phyloP scores from a whole-genome alignment of 2,113 vertebrate genomes.

The Collichthys lucidus region DNA sequence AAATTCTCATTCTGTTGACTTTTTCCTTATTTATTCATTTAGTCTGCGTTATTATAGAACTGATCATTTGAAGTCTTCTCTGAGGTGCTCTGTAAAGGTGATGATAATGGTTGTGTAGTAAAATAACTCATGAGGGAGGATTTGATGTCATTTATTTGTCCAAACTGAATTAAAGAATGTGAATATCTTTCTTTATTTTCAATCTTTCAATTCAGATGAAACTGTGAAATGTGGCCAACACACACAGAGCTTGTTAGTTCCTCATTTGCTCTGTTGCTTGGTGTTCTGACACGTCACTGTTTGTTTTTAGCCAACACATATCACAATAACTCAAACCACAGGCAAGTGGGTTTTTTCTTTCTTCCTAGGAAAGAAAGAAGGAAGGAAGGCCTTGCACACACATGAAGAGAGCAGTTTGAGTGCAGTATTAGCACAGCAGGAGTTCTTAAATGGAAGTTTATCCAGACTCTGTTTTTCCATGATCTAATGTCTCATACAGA shows the following conservation, averaged over 20 bases:
- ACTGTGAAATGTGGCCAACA: not conserved
- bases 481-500: not conserved
- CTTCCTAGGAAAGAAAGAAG: no score
- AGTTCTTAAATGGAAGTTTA: no score
- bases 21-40: not conserved
- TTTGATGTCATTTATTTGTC: not conserved
- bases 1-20: not conserved
- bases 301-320: not conserved
- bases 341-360: no score
- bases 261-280: constrained; percentile 8
- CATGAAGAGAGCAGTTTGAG: not conserved
- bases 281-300: not conserved
- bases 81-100: not conserved
- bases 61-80: not conserved
- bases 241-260: not conserved
- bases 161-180: not conserved
- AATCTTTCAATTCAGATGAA: not conserved
- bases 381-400: no score
- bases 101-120: not conserved
- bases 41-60: no score
- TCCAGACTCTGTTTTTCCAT: no score
- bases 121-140: not conserved
- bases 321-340: not conserved
- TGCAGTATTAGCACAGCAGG: not conserved
- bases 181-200: not conserved